Conservation (phyloP, 2,888 invertebrate genomes). For the Diarsia mendica region DNA sequence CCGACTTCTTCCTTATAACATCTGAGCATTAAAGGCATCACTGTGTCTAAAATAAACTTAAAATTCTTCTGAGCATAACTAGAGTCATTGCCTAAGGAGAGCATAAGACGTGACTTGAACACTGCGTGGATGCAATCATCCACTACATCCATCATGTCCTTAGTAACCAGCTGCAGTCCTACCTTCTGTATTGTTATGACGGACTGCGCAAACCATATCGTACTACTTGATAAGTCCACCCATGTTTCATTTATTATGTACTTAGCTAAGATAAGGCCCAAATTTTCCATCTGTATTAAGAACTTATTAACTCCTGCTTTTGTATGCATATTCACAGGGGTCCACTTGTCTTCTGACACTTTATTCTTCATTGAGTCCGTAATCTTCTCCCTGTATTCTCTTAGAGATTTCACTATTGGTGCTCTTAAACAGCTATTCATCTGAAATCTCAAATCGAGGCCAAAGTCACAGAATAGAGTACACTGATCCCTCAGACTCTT, state of each 20-base stretch:
- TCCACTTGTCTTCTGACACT: conserved; percentile 96
- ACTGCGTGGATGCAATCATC: conserved; percentile 93
- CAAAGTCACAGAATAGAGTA: conserved; percentile 91
- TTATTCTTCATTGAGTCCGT: conserved; percentile 95
- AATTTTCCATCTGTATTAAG: conserved; percentile 92
- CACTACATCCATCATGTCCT: conserved; percentile 93
- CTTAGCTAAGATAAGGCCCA: conserved; percentile 92
- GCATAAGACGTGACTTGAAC: conserved; percentile 93
- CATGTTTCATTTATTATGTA: conserved; percentile 92
- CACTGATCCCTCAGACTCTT: conserved; percentile 94
- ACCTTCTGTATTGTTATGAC: conserved; percentile 94
- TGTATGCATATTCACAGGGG: conserved; percentile 94
- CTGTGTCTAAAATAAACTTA: conserved; percentile 92
- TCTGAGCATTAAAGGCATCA: conserved; percentile 91
- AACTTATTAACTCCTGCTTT: conserved; percentile 93
- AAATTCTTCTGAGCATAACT: conserved; percentile 91
- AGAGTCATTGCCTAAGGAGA: conserved; percentile 84
- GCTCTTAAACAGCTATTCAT: conserved; percentile 95
- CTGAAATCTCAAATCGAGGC: conserved; percentile 97
- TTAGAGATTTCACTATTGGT: conserved; percentile 93
- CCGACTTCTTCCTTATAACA: conserved; percentile 91
- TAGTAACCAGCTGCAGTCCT: conserved; percentile 93
- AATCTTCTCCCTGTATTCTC: conserved; percentile 95
- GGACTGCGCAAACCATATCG: conserved; percentile 94
- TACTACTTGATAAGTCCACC: conserved; percentile 95